Evolutionary conservation across 2,888 invertebrate genomes (phyloP).

Genomic region (Andrena camellia): DNA sequence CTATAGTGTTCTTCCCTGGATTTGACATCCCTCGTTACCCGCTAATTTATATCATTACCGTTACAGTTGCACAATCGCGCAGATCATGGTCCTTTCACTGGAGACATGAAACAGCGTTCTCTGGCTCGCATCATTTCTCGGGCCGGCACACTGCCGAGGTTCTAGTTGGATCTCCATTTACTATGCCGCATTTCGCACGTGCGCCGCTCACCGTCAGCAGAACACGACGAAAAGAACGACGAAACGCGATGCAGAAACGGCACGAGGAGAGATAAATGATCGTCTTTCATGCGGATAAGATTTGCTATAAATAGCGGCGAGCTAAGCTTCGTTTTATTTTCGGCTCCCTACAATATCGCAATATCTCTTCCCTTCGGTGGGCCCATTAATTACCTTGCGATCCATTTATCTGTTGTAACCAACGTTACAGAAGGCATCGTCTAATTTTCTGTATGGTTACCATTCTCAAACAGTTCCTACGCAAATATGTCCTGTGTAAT

Average conservation of each 20-base stretch:
- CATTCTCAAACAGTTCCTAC: not conserved
- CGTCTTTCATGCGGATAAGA: conserved; percentile 51
- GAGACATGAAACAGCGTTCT: conserved; percentile 14
- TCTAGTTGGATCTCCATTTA: conserved; percentile 41
- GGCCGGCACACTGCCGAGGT: conserved; percentile 1
- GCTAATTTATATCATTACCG: conserved; percentile 44
- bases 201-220: conserved; percentile 48
- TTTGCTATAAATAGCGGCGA: conserved; percentile 54
- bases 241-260: conserved; percentile 34
- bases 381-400: conserved; percentile 48
- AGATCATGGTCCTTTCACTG: conserved; percentile 54
- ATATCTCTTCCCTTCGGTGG: conserved; percentile 24
- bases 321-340: conserved; percentile 42
- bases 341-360: conserved; percentile 22
- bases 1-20: not conserved
- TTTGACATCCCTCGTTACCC: not conserved
- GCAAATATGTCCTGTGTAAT: not conserved
- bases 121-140: conserved; percentile 28
- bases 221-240: conserved; percentile 24
- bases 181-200: conserved; percentile 48
- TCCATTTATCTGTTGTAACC: conserved; percentile 23
- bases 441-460: not conserved
- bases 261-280: conserved; percentile 53
- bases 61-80: conserved; percentile 43
- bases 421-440: conserved; percentile 10